Conservation (phyloP, 2,113 vertebrate species). For the Herpailurus yagouaroundi region DNA sequence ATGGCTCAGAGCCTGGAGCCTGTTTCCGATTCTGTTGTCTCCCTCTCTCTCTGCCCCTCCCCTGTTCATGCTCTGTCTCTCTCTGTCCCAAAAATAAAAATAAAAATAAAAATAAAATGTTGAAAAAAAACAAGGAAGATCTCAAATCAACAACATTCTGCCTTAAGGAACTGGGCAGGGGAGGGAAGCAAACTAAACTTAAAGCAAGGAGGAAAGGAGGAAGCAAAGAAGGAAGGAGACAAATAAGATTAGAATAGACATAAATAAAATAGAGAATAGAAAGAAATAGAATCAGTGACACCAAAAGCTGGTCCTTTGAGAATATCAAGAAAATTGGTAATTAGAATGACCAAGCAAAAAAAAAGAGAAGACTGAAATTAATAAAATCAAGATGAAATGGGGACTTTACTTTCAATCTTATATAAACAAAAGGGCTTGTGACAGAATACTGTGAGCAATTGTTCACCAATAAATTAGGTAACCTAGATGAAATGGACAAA, state of each 20-base stretch:
- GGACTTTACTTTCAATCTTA: background rate
- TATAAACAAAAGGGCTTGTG: background rate
- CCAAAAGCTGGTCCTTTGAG: background rate
- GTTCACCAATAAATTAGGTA: background rate
- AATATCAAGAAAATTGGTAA: background rate
- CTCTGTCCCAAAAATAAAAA: too few relatives aligned
- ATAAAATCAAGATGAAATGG: background rate
- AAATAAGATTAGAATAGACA: background rate
- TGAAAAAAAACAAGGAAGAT: background rate
- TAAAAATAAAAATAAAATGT: too few relatives aligned
- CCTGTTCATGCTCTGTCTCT: too few relatives aligned
- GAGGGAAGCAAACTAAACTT: background rate
- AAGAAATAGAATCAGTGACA: background rate
- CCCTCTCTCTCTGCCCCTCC: too few relatives aligned
- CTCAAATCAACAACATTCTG: background rate
- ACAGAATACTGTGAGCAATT: background rate
- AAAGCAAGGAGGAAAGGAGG: background rate
- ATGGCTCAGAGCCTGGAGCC: too few relatives aligned
- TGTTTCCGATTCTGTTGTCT: too few relatives aligned
- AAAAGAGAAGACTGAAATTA: background rate
- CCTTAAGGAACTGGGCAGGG: background rate
- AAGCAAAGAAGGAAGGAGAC: background rate
- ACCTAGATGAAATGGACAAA: background rate
- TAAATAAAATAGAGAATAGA: background rate
- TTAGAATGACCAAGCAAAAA: background rate